A percentile compares a stretch with the other conserved stretches of the same genome.
Conservation (phyloP, 2,888 invertebrate species). For the Oxyscelio sp. region DNA sequence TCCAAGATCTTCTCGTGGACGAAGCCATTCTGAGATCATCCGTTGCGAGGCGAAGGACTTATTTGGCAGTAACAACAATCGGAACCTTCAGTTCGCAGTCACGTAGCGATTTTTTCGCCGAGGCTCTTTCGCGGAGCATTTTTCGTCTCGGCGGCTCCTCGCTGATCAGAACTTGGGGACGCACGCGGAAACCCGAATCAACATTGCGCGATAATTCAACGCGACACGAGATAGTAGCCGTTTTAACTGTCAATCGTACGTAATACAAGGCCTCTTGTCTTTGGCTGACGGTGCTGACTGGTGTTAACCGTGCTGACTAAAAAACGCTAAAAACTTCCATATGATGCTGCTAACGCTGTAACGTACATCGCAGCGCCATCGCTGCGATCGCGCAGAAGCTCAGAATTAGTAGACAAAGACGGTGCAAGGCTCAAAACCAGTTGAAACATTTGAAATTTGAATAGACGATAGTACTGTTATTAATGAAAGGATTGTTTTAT, state of each 20-base stretch:
- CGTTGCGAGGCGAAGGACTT: slow-evolving; percentile 84
- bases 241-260: slow-evolving; percentile 34
- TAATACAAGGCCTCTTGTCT: slow-evolving; percentile 30
- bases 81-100: slow-evolving; percentile 80
- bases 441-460: too few species aligned
- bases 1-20: slow-evolving; percentile 93
- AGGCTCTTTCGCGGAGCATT: slow-evolving; percentile 56
- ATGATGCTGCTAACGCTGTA: slow-evolving; percentile 5
- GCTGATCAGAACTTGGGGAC: background rate
- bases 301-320: too few species aligned
- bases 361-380: slow-evolving; percentile 35
- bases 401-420: background rate
- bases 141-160: slow-evolving; percentile 19
- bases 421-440: too few species aligned
- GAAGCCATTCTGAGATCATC: slow-evolving; percentile 87
- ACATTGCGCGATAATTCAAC: slow-evolving; percentile 35
- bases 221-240: slow-evolving; percentile 33
- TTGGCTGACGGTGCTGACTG: slow-evolving; percentile 4
- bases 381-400: background rate
- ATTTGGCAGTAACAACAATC: slow-evolving; percentile 86
- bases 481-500: too few species aligned
- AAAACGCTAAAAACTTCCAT: slow-evolving; percentile 41
- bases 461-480: too few species aligned
- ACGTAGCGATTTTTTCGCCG: slow-evolving; percentile 82
- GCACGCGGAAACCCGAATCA: too few species aligned